These are phyloP conservation scores for Fringilla coelebs DNA, from an alignment of 2,797 vertebrate genomes.

Conservation along the genomic window DNA sequence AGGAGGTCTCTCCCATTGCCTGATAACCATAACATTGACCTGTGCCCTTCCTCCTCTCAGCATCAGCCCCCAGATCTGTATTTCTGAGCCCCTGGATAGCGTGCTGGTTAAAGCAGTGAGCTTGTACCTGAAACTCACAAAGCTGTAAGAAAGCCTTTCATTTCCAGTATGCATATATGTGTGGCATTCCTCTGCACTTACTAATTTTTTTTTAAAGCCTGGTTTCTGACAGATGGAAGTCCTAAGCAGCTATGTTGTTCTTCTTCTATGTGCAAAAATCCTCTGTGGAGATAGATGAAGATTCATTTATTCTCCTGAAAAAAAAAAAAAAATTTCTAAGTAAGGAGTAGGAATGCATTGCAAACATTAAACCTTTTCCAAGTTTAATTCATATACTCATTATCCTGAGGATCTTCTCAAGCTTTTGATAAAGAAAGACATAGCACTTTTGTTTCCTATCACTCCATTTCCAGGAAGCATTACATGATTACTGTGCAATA, in stretches of 20 bases:
- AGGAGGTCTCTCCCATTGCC: background rate
- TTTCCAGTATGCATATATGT: background rate
- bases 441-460: background rate
- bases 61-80: background rate
- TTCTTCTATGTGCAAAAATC: background rate
- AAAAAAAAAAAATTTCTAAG: background rate
- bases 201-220: background rate
- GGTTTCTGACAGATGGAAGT: background rate
- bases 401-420: background rate
- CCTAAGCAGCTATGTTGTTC: background rate
- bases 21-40: background rate
- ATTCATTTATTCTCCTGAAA: background rate
- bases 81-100: background rate
- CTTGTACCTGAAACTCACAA: background rate
- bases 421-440: background rate
- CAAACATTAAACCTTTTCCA: background rate
- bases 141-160: background rate
- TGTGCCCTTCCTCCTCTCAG: background rate
- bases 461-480: background rate
- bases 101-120: background rate
- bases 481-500: background rate
- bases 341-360: background rate
- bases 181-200: background rate
- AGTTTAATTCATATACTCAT: background rate
- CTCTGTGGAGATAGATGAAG: background rate